Base-by-base conservation (phyloP, 2,113 vertebrate genomes). In the Osmerus eperlanus region DNA sequence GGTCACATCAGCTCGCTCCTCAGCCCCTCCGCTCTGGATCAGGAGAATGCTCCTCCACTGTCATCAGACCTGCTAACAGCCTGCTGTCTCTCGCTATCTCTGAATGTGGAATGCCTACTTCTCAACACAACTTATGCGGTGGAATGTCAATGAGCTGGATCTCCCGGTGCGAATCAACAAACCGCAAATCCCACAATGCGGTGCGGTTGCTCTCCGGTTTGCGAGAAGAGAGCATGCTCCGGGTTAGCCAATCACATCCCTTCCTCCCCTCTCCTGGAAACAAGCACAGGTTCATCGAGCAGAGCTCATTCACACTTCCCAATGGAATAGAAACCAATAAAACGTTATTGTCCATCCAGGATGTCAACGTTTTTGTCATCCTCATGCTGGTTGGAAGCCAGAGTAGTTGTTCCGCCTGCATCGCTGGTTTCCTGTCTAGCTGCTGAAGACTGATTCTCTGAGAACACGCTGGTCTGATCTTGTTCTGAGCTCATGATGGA, bases 111-210 rank as follows among this genome's bases (percentile, higher is more conserved):
- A 41, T 69, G 56, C 4, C 54, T 12, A 23, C 3, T 21, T 18
- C 64, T 36, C 18, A 47, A 54, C 29, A 28, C 54, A n/a, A 58
- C 25, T 32, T 25, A 69, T n/a, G 54, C 29, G 41, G 25, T 36
- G 68, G 58, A 62, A 61, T 61, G 21, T 23, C 56, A 70, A 70
- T 60, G 41, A 51, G 68, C 52, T 36, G 13, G 58, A 61, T 36
- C 36, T 51, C 29, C 61, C 32, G 16, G 69, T 23, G 16, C 21
- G 8, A 41, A 47, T 47, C 41, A 2, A 47, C 41, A 12, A 47
- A 47, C 41, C 41, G 9, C 41, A 1, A 47, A 11, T 62, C 58
- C 69, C 69, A 71, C 56, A 32, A 71, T 62, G 19, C 56, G 21
- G 25, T 62, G 58, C 14, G 14, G n/a, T 55, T 21, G 21, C 29